phyloP scores from a whole-genome alignment of 2,113 vertebrate genomes.

The Cheirogaleus medius region DNA sequence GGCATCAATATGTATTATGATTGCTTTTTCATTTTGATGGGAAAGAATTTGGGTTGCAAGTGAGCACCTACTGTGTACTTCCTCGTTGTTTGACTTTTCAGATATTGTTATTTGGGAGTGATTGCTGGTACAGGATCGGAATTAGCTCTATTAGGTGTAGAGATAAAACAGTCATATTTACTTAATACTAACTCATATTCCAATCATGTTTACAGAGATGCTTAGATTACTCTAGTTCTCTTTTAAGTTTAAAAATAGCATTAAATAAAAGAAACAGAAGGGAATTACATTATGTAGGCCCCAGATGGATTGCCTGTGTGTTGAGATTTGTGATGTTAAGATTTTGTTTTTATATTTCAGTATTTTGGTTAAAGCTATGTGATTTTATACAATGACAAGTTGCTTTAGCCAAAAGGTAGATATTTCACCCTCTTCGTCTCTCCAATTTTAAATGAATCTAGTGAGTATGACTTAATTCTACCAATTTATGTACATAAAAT shows the following conservation, averaged over 20 bases:
- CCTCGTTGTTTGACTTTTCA: neutral
- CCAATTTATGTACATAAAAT: neutral
- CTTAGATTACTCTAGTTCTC: neutral
- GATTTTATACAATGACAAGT: neutral
- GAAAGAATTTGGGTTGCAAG: neutral
- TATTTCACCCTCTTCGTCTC: neutral
- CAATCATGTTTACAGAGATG: neutral
- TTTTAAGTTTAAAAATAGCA: slow-evolving; percentile 1
- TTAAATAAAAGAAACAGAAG: neutral
- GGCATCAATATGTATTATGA: neutral
- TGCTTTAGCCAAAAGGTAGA: slow-evolving; percentile 14
- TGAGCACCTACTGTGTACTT: neutral
- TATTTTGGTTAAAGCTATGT: neutral
- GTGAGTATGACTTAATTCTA: slow-evolving; percentile 3
- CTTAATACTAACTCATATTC: neutral
- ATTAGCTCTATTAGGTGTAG: neutral
- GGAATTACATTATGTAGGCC: neutral
- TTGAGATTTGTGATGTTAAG: slow-evolving; percentile 8
- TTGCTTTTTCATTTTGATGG: neutral
- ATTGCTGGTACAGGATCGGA: neutral
- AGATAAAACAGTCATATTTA: neutral
- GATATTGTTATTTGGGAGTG: neutral
- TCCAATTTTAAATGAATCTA: slow-evolving; percentile 14
- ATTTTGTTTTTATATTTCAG: slow-evolving; percentile 23
- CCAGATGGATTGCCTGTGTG: neutral